phyloP scores from a whole-genome alignment of 2,888 invertebrate species.

The Pomacea canaliculata region DNA sequence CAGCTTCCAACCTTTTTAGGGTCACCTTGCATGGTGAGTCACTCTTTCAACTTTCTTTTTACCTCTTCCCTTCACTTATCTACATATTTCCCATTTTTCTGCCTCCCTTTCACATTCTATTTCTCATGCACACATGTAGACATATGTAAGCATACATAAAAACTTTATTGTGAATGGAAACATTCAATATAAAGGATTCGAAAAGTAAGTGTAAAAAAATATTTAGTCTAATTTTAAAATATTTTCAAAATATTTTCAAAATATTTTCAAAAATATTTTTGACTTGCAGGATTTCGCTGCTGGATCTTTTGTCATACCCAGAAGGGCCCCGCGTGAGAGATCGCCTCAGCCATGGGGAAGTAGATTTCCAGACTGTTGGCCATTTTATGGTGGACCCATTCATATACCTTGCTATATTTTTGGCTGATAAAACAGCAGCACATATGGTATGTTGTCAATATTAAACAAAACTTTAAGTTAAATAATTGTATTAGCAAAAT shows the following conservation, averaged over 20 bases:
- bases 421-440: slow-evolving; percentile 19
- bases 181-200: not conserved
- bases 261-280: no score
- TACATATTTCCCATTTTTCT: not conserved
- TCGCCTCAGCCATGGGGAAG: slow-evolving; percentile 73
- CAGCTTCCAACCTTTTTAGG: slow-evolving; percentile 38
- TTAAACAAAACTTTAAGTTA: no score
- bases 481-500: no score
- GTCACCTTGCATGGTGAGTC: slow-evolving; percentile 47
- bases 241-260: no score
- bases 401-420: slow-evolving; percentile 19
- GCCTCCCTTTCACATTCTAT: not conserved
- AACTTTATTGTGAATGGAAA: not conserved
- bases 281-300: slow-evolving; percentile 64
- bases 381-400: slow-evolving; percentile 27
- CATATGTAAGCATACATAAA: not conserved
- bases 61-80: not conserved
- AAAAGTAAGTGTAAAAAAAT: not conserved
- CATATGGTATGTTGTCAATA: no score
- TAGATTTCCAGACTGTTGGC: slow-evolving; percentile 39
- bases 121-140: not conserved
- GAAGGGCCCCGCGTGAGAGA: slow-evolving; percentile 73
- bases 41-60: not conserved
- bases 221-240: no score
- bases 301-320: slow-evolving; percentile 71